Evolutionary conservation across 2,888 invertebrate genomes (phyloP), one percentile per base, ranked within the genome.

Genomic region (Hirtodrosophila histrioides): DNA sequence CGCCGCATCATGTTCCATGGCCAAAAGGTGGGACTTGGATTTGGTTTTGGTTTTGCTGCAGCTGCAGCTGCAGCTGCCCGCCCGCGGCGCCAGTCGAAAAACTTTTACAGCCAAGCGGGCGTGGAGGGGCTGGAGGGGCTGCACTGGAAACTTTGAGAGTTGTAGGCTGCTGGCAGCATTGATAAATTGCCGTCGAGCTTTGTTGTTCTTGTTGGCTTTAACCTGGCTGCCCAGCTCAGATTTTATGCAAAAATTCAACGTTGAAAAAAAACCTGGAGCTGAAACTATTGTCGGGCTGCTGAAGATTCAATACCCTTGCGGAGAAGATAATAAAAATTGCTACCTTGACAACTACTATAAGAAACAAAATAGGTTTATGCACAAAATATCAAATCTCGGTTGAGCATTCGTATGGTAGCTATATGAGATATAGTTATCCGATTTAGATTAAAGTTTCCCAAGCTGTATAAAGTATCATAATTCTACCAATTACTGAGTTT

Each of bases 1-100:
- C 87, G 88, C 84, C 87, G 69, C 73, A 76, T 87, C 88, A 70
- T 84, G 83, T 87, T 69, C 64, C 78, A 39, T 53, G 55, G 58
- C 49, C 67, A 60, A 75, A 75, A 73, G 73, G 58, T 60, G 68
- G 63, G 50, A 50, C 53, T 67, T 67, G 61, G 55, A 51, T 55
- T 71, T 71, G 60, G 54, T 36, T 67, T 67, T 64, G 29, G 57
- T 17, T 45, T 66, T 39, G 29, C 49, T 56, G 45, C 53, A 54
- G 46, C 43, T 63, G 60, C 44, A 48, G 45, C 67, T 49, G 67
- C 58, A 70, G 66, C 54, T 67, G 40, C 44, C 58, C 67, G 84
- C 86, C 80, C 69, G 86, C 75, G 83, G 83, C 74, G 74, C 35
- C 71, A 63, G 41, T 71, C 24, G 46, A 75, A 85, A 85, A 85